Percentiles rank a stretch among this genome's conserved stretches.
Evolutionary conservation across 2,113 vertebrate species (phyloP).

Genomic region (Tachysurus fulvidraco): DNA sequence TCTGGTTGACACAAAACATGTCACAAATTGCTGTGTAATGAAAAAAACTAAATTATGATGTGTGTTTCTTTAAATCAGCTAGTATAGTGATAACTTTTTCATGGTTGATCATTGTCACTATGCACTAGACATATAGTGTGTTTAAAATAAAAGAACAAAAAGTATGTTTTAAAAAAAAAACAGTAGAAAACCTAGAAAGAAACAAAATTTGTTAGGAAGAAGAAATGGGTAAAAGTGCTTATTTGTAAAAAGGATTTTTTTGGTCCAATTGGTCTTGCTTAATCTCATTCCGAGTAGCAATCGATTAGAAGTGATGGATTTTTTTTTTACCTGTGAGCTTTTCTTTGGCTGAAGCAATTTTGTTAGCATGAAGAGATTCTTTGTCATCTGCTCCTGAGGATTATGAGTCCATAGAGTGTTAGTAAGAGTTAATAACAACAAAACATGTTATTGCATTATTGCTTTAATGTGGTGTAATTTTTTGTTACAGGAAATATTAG

Average conservation of each 20-base stretch:
- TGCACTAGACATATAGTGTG: background rate
- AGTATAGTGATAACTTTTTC: background rate
- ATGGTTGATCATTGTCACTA: background rate
- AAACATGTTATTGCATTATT: background rate
- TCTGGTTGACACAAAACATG: background rate
- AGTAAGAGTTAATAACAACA: constrained; percentile 38
- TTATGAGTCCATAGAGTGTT: constrained; percentile 39
- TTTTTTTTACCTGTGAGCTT: constrained; percentile 17
- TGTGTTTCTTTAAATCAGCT: background rate
- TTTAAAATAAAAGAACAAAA: background rate
- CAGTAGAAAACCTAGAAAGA: background rate
- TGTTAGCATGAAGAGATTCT: background rate
- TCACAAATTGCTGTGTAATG: background rate
- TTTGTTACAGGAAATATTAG: background rate
- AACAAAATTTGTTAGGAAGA: background rate
- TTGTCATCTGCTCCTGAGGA: constrained; percentile 3
- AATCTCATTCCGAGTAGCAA: background rate
- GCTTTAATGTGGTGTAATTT: background rate
- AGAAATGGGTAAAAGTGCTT: background rate
- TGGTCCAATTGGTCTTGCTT: background rate
- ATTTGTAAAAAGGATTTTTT: background rate
- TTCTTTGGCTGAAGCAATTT: background rate
- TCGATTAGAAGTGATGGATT: background rate
- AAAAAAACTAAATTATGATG: background rate
- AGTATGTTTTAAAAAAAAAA: background rate